phyloP scores from a whole-genome alignment of 2,888 invertebrate genomes.

The Xestia c-nigrum region DNA sequence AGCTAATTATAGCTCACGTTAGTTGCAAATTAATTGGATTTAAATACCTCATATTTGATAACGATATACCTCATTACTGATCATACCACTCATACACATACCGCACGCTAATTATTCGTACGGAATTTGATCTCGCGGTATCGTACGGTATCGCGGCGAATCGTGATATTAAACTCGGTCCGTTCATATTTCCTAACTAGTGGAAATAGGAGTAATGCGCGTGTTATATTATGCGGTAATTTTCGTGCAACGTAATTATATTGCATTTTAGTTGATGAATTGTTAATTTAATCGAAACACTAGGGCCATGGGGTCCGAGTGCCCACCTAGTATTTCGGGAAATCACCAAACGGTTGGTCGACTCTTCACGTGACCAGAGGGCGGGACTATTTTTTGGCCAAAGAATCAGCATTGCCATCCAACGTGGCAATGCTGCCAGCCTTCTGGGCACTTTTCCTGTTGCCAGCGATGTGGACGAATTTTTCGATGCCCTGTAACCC shows the following conservation, averaged over 20 bases:
- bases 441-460: no score
- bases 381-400: no score
- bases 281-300: no score
- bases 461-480: no score
- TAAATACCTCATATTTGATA: slow-evolving; percentile 3
- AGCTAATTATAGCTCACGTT: background rate
- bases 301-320: no score
- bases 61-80: slow-evolving; percentile 35
- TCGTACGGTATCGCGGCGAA: slow-evolving; percentile 26
- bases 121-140: slow-evolving; percentile 33
- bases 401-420: no score
- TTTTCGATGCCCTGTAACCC: no score
- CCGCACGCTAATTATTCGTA: slow-evolving; percentile 42
- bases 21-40: background rate
- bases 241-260: slow-evolving; percentile 25
- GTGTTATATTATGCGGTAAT: slow-evolving; percentile 30
- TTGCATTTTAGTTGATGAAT: slow-evolving; percentile 24
- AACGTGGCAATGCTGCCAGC: no score
- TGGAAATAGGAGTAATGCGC: slow-evolving; percentile 6
- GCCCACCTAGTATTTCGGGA: no score
- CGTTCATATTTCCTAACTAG: slow-evolving; percentile 35
- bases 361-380: no score
- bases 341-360: no score
- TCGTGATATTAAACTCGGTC: slow-evolving; percentile 23
- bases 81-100: slow-evolving; percentile 15